Conservation (phyloP, 64 coral and sea anemone species). For the Exaiptasia diaphana region DNA sequence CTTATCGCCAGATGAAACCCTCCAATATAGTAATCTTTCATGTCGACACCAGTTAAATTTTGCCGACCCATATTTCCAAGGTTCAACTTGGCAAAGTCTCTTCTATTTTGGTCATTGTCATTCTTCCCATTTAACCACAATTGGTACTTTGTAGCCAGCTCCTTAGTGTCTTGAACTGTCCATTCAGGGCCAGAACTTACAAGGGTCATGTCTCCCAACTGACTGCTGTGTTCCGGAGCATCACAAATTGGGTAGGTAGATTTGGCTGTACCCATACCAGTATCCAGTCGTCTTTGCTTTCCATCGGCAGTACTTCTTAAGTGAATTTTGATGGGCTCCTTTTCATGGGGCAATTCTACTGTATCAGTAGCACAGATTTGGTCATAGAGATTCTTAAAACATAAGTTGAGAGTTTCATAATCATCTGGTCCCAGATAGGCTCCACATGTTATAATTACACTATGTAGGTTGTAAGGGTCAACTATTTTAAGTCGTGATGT, state of each 20-base stretch:
- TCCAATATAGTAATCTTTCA: too few species aligned
- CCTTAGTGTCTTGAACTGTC: neutral
- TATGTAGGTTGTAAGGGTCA: too few species aligned
- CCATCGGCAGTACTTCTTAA: neutral
- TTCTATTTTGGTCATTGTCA: neutral
- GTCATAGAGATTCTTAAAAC: too few species aligned
- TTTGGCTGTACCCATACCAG: neutral
- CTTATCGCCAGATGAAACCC: too few species aligned
- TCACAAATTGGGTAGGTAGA: neutral
- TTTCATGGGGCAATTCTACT: too few species aligned
- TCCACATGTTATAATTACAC: too few species aligned
- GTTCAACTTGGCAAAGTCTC: neutral
- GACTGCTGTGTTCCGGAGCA: neutral
- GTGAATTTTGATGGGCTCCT: too few species aligned
- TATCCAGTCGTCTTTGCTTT: neutral
- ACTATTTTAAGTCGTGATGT: too few species aligned
- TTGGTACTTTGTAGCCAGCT: neutral
- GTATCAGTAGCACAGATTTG: too few species aligned
- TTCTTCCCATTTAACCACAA: neutral
- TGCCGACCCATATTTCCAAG: constrained; percentile 2
- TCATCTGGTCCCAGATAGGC: too few species aligned
- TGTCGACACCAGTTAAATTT: neutral
- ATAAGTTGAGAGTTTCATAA: too few species aligned
- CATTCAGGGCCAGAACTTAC: neutral
- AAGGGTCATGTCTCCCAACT: neutral